Conservation (phyloP, 30 jellyfish, hydroid and myxozoan species). For the Hydractinia echinata region DNA sequence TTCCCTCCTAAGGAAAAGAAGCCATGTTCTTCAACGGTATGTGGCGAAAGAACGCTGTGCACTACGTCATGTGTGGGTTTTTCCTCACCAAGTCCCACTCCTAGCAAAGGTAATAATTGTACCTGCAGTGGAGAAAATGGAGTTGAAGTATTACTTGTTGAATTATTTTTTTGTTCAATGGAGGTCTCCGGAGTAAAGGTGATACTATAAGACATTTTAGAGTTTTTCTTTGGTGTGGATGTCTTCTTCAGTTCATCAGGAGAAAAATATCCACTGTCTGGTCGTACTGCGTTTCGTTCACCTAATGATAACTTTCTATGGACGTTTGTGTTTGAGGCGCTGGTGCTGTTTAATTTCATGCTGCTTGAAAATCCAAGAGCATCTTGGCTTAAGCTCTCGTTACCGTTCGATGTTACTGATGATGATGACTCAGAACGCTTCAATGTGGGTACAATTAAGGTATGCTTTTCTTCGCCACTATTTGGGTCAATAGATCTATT, state of each 20-base stretch:
- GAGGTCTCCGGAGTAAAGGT: slow-evolving; percentile 25
- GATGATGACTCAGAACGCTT: slow-evolving; percentile 14
- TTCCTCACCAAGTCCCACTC: slow-evolving; percentile 37
- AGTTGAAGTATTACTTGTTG: slow-evolving; percentile 1
- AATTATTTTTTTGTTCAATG: no score
- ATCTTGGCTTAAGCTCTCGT: neutral
- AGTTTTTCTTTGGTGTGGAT: neutral
- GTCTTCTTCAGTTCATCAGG: neutral
- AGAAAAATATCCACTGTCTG: slow-evolving; percentile 26
- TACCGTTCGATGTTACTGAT: neutral
- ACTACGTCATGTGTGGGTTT: neutral
- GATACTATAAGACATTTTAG: slow-evolving; percentile 9
- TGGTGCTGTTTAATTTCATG: neutral
- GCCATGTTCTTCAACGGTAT: slow-evolving; percentile 23
- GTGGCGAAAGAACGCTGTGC: slow-evolving; percentile 15
- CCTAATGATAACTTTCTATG: neutral
- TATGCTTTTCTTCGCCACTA: slow-evolving; percentile 14
- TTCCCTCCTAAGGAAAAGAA: slow-evolving; percentile 13
- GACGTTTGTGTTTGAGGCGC: neutral
- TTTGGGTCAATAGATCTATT: neutral
- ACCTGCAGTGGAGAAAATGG: neutral
- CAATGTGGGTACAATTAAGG: slow-evolving; percentile 9
- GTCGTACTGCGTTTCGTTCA: neutral
- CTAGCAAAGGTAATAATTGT: slow-evolving; percentile 7
- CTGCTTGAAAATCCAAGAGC: slow-evolving; percentile 3